Conservation (phyloP, 2,113 vertebrate genomes). For the Hippolais icterina region DNA sequence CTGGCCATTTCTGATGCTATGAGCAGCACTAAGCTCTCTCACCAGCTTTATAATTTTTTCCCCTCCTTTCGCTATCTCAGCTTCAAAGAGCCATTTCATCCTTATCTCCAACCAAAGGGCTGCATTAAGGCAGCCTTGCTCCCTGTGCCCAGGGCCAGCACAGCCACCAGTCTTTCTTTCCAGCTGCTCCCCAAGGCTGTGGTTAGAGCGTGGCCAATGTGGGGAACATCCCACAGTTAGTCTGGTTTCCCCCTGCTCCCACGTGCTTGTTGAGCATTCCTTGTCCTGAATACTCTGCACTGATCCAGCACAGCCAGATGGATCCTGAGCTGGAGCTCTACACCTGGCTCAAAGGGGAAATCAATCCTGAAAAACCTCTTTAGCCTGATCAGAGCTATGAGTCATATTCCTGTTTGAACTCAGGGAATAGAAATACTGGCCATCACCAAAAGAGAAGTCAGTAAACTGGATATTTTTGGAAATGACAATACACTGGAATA, state of each 20-base stretch:
- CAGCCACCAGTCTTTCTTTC: not conserved
- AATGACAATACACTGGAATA: not conserved
- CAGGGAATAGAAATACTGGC: not conserved
- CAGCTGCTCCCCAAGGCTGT: not conserved
- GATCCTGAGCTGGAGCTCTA: not conserved
- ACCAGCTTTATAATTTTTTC: not conserved
- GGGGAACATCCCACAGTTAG: not conserved
- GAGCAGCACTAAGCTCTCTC: not conserved
- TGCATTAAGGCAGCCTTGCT: not conserved
- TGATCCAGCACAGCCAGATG: not conserved
- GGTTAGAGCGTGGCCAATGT: not conserved
- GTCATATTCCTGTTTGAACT: not conserved
- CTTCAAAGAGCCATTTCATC: not conserved
- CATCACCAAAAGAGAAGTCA: not conserved
- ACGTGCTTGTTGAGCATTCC: rapidly evolving
- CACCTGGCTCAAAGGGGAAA: not conserved
- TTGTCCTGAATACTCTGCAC: rapidly evolving
- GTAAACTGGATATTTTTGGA: not conserved
- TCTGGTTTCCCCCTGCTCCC: not conserved
- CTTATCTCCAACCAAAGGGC: not conserved
- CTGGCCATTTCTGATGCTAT: not conserved
- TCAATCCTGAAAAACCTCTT: not conserved
- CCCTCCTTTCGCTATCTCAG: not conserved
- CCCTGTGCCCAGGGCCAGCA: not conserved
- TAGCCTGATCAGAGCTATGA: not conserved